phyloP scores from a whole-genome alignment of 2,797 vertebrate genomes.

The Moxostoma hubbsi region DNA sequence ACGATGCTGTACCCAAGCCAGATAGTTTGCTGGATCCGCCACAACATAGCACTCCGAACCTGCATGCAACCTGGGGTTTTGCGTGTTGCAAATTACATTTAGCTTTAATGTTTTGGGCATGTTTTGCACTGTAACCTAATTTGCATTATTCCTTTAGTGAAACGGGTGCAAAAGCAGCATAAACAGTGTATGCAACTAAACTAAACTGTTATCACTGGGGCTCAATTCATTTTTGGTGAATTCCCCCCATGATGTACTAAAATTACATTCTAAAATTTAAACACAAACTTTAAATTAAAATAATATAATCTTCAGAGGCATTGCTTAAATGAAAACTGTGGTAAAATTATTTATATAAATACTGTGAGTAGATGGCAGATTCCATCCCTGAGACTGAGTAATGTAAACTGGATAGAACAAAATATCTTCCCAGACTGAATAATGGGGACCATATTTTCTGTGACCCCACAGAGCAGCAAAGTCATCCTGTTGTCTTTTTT shows the following conservation, averaged over 20 bases:
- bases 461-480: conserved; percentile 57
- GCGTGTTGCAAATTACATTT: no score
- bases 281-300: not conserved
- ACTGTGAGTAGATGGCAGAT: not conserved
- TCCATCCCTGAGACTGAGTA: conserved; percentile 11
- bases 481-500: conserved; percentile 36
- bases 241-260: not conserved
- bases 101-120: no score
- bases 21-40: no score
- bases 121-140: no score
- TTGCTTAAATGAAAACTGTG: not conserved
- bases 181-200: no score
- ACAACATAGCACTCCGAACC: no score
- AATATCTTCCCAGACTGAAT: conserved; percentile 53
- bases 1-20: no score
- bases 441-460: conserved; percentile 57
- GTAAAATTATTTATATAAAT: not conserved
- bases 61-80: no score
- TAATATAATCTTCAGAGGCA: not conserved
- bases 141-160: no score
- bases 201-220: no score
- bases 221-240: no score
- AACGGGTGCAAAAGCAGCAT: no score
- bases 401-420: conserved; percentile 35
- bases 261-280: not conserved